Percentiles rank a stretch among this genome's conserved stretches.
These are phyloP conservation scores for Phallusia fumigata DNA, from an alignment of 23 tunicate genomes.

Conservation along the genomic window DNA sequence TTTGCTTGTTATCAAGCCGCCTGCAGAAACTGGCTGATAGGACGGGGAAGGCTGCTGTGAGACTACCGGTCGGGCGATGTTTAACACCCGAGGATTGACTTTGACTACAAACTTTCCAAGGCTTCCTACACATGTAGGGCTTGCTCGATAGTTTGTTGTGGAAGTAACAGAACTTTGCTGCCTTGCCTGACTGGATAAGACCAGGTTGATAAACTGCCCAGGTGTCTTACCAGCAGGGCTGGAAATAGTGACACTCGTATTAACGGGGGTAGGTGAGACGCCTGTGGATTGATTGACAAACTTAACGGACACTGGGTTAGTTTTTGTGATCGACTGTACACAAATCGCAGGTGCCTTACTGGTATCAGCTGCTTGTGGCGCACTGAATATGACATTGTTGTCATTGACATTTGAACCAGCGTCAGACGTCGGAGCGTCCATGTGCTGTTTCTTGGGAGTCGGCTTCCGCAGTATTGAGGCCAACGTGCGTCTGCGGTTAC, in stretches of 20 bases:
- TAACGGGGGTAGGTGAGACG: background rate
- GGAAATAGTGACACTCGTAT: background rate
- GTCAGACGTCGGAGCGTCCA: background rate
- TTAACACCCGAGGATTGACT: background rate
- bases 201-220: constrained; percentile 46
- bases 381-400: background rate
- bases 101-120: background rate
- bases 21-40: background rate
- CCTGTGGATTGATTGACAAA: background rate
- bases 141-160: background rate
- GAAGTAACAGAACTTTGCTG: background rate
- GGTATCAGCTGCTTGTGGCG: background rate
- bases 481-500: constrained; percentile 7
- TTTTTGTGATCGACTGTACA: background rate
- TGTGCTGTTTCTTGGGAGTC: background rate
- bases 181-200: background rate
- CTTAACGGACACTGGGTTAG: background rate
- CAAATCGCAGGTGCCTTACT: background rate
- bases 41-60: background rate
- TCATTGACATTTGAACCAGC: background rate
- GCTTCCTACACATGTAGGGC: background rate
- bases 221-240: constrained; percentile 9
- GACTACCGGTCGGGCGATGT: background rate
- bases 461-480: constrained; percentile 6
- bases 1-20: background rate